Conservation (phyloP, 2,113 vertebrate genomes). For the Blennius ocellaris region DNA sequence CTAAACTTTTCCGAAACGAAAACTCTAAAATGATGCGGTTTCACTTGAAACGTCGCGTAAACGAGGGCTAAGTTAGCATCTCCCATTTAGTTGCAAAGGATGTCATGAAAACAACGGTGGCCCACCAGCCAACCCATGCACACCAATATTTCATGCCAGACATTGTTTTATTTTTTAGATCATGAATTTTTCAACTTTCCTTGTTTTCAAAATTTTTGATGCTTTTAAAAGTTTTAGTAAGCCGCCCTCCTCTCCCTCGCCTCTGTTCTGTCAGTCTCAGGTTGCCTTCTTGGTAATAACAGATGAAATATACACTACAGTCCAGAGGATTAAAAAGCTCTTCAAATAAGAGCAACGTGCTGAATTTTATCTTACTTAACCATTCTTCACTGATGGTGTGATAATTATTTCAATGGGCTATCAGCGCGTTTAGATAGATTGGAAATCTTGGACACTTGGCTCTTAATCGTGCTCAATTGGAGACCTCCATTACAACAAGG, state of each 20-base stretch:
- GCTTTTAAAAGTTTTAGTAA: not conserved
- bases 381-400: conserved; percentile 3
- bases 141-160: conserved; percentile 1
- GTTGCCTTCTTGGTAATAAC: conserved; percentile 6
- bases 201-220: not conserved
- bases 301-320: conserved; percentile 19
- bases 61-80: not conserved
- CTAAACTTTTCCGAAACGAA: too few relatives aligned
- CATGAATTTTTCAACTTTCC: not conserved
- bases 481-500: not conserved
- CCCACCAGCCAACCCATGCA: not conserved
- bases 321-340: conserved; percentile 12
- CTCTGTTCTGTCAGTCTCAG: not conserved
- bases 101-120: not conserved
- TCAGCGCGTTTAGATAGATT: conserved; percentile 1
- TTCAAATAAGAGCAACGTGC: not conserved
- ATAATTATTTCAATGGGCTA: conserved; percentile 9
- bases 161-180: conserved; percentile 5
- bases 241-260: not conserved
- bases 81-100: not conserved
- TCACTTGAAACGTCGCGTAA: too few relatives aligned
- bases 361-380: conserved; percentile 1
- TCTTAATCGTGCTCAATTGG: conserved; percentile 12
- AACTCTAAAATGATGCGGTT: too few relatives aligned
- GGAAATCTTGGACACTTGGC: conserved; percentile 9